Evolutionary conservation across 2,113 vertebrate genomes (phyloP), one percentile per base, ranked within the genome.

Genomic region (Suncus etruscus): DNA sequence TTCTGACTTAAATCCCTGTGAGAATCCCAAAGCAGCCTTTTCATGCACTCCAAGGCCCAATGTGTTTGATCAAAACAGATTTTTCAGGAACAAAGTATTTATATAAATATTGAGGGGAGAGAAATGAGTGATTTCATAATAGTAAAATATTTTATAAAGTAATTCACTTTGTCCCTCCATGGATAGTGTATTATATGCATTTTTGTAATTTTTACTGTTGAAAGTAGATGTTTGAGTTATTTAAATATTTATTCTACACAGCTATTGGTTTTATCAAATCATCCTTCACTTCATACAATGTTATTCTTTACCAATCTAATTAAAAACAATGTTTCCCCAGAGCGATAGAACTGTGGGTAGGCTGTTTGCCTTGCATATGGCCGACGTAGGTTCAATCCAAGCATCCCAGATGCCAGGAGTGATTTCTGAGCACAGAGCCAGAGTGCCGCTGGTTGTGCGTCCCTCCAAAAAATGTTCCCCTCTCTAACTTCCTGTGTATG

Each of bases 201-300:
- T 84, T 93, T 75, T 87, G 8, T 84, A 65, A 87, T 69, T 54
- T 70, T 47, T 51, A 86, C 25, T 73, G 4, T 39, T 89, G 65
- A 91, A 27, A 83, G 8, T 31, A 84, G 29, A 20, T 58, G 65
- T 89, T 61, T 63, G 50, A 80, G 15, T 63, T 82, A 10, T 5
- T 47, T 91, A 81, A 79, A 68, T 91, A 70, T 87, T 86, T 91
- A 94, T 89, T 85, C 90, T 90, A 75, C 24, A 27, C 14, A 24
- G 24, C 70, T 75, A 22, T 1, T 50, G n/a, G 31, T 93, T 66
- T 87, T 27, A 39, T 39, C 69, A 73, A 8, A 63, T 66, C 3
- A 3, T 72, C 29, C 2, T 73, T 86, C 61, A 58, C 10, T 32
- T 75, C n/a, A 3, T 0, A 1, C 54, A 61, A 15, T 24, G 75